Evolutionary conservation across 23 tunicate species (phyloP).

Genomic region (Halocynthia roretzi): DNA sequence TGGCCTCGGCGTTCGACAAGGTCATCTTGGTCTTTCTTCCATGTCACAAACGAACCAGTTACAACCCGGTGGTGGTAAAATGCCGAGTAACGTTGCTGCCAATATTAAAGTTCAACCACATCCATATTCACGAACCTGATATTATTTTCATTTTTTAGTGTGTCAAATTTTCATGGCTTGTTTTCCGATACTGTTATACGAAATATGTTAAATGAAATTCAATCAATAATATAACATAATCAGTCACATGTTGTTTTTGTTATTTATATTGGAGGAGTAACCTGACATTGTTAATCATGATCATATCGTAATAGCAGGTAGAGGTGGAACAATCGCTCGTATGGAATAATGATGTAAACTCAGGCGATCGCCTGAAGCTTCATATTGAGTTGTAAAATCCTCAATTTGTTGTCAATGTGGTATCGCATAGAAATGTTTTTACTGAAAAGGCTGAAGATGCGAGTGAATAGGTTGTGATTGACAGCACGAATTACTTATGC

Average conservation of each 20-base stretch:
- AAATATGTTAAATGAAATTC: not conserved
- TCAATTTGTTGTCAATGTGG: too few species aligned
- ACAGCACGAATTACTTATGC: too few species aligned
- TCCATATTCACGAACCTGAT: slow-evolving; percentile 21
- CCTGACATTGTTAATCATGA: too few species aligned
- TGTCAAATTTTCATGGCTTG: not conserved
- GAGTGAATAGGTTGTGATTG: too few species aligned
- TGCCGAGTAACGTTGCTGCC: not conserved
- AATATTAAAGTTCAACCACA: slow-evolving; percentile 16
- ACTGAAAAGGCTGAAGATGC: too few species aligned
- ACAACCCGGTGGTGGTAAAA: slow-evolving; percentile 19
- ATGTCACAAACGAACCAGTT: not conserved
- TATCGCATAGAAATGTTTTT: too few species aligned
- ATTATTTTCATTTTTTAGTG: not conserved
- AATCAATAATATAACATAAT: not conserved
- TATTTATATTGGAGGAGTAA: too few species aligned
- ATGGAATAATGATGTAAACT: too few species aligned
- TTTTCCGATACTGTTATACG: not conserved
- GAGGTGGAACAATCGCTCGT: too few species aligned
- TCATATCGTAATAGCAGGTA: too few species aligned
- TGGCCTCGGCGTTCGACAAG: not conserved
- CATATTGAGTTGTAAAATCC: too few species aligned
- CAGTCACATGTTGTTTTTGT: not conserved
- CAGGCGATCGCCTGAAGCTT: too few species aligned
- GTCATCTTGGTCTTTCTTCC: not conserved